Percentiles rank a stretch among this genome's conserved stretches.
Conservation (phyloP, 2,113 vertebrate species). For the Sylvietta virens region DNA sequence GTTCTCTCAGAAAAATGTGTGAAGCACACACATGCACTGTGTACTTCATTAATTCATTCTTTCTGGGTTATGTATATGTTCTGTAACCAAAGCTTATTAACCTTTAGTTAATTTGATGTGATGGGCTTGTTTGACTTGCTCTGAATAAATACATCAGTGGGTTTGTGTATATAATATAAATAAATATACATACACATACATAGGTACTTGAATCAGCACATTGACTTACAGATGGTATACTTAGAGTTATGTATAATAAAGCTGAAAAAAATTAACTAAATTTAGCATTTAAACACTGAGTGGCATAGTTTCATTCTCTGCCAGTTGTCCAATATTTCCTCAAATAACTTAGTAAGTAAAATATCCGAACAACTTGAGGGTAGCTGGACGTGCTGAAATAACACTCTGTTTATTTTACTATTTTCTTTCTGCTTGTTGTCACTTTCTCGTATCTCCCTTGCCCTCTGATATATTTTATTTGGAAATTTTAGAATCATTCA, state of each 20-base stretch:
- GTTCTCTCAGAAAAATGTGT: neutral
- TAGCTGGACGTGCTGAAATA: neutral
- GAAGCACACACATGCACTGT: too few species aligned
- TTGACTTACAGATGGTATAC: neutral
- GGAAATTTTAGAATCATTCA: neutral
- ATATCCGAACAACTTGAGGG: neutral
- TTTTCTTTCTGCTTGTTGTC: neutral
- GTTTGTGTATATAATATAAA: neutral
- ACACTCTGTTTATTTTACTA: neutral
- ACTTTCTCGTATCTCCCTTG: neutral
- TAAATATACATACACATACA: neutral
- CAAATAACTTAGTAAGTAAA: neutral
- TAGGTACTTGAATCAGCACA: neutral
- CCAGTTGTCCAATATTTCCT: neutral
- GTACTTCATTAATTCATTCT: neutral
- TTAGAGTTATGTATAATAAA: neutral
- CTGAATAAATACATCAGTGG: neutral
- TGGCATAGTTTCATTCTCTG: neutral
- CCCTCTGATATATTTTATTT: neutral
- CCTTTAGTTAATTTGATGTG: neutral
- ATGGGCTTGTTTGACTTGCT: neutral
- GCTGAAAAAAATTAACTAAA: neutral
- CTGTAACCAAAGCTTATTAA: neutral
- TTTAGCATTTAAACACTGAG: neutral
- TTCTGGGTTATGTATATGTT: neutral